These are phyloP conservation scores for Paelopatides confundens DNA, from an alignment of 53 echinoderm and acorn worm species.

Conservation along the genomic window DNA sequence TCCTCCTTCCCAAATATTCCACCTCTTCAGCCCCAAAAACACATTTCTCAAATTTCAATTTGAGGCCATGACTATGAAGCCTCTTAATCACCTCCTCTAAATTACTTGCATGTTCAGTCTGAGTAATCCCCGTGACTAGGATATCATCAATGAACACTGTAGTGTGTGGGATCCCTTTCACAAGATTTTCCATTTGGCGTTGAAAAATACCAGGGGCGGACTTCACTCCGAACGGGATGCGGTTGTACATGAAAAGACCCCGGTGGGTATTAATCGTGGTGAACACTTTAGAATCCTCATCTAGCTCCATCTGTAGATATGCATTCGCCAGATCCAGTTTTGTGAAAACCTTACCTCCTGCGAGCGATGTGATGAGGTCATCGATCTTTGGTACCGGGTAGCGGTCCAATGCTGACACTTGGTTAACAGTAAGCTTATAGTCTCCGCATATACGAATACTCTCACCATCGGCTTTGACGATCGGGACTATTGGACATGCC, in stretches of 20 bases:
- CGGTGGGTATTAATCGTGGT: slow-evolving; percentile 66
- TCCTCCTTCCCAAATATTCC: slow-evolving; percentile 38
- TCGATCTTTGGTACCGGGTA: slow-evolving; percentile 61
- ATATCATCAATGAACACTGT: slow-evolving; percentile 47
- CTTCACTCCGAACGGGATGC: slow-evolving; percentile 38
- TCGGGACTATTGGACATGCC: slow-evolving; percentile 52
- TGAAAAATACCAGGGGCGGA: slow-evolving; percentile 53
- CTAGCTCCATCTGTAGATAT: slow-evolving; percentile 60
- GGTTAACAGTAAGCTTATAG: slow-evolving; percentile 60
- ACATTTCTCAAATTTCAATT: slow-evolving; percentile 36
- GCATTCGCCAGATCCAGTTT: slow-evolving; percentile 65
- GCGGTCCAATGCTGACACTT: slow-evolving; percentile 17
- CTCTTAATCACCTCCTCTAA: slow-evolving; percentile 29
- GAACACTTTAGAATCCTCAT: slow-evolving; percentile 33
- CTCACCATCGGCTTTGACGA: not conserved
- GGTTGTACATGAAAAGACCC: slow-evolving; percentile 52
- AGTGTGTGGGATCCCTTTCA: slow-evolving; percentile 30
- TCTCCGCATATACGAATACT: slow-evolving; percentile 53
- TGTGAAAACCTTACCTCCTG: slow-evolving; percentile 57
- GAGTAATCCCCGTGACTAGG: slow-evolving; percentile 33
- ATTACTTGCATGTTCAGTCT: slow-evolving; percentile 26
- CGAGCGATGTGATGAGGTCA: slow-evolving; percentile 52
- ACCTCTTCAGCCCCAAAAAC: slow-evolving; percentile 6
- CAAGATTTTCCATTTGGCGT: slow-evolving; percentile 9
- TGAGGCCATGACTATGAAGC: slow-evolving; percentile 14